Evolutionary conservation across 2,888 invertebrate species (phyloP).

Genomic region (Polydrusus pterygomalis): DNA sequence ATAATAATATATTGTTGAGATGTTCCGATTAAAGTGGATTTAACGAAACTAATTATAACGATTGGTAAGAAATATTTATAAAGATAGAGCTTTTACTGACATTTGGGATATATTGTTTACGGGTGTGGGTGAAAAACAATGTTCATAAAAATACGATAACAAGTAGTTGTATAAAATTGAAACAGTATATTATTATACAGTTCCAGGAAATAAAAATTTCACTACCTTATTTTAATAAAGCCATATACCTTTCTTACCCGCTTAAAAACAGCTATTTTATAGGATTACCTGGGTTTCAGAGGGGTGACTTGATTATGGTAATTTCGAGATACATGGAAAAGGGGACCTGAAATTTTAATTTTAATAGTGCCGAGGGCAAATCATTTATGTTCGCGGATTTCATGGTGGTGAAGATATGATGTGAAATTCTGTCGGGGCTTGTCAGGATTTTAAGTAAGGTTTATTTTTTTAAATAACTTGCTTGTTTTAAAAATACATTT

Average conservation of each 20-base stretch:
- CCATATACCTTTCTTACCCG: conserved; percentile 19
- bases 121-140: too few species aligned
- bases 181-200: too few species aligned
- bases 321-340: conserved; percentile 26
- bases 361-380: conserved; percentile 4
- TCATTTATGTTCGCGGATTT: background rate
- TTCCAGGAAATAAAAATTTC: background rate
- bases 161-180: too few species aligned
- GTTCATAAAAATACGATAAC: too few species aligned
- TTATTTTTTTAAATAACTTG: too few species aligned
- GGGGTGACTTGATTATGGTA: conserved; percentile 34
- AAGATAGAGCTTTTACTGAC: too few species aligned
- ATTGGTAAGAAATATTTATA: background rate
- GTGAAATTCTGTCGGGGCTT: background rate
- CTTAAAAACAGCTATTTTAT: conserved; percentile 25
- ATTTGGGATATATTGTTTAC: too few species aligned
- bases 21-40: conserved; percentile 6
- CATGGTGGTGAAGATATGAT: background rate
- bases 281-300: conserved; percentile 19
- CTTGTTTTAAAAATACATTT: too few species aligned
- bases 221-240: conserved; percentile 30
- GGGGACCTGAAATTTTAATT: conserved; percentile 28
- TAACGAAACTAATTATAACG: conserved; percentile 8
- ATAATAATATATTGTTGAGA: conserved; percentile 76
- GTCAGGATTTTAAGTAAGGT: too few species aligned